These are phyloP conservation scores for Brachionus rotundiformis DNA, from an alignment of 1,140 invertebrate genomes.

Conservation along the genomic window DNA sequence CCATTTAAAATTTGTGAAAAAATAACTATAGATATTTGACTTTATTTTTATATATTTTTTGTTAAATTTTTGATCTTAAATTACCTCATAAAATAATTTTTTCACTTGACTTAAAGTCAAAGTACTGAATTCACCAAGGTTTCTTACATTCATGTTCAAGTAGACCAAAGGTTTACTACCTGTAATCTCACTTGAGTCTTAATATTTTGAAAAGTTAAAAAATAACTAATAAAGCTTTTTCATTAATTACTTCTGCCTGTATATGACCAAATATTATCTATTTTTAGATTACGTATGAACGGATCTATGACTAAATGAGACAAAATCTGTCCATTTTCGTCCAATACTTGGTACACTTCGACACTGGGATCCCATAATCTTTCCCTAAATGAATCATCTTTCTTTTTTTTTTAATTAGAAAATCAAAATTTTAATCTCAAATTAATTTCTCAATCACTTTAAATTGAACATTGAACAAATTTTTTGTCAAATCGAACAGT, in stretches of 20 bases:
- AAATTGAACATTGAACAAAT: conserved; percentile 80
- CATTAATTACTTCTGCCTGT: conserved; percentile 16
- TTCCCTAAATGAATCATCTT: conserved; percentile 14
- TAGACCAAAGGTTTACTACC: conserved; percentile 32
- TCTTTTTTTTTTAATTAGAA: too few species aligned
- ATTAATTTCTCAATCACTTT: conserved; percentile 60
- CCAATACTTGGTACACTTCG: neutral
- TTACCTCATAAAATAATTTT: conserved; percentile 32
- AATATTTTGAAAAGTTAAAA: neutral
- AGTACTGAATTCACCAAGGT: neutral
- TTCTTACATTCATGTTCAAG: conserved; percentile 39
- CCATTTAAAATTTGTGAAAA: neutral
- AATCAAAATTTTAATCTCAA: neutral
- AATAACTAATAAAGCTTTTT: neutral
- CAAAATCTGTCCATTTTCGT: conserved; percentile 23
- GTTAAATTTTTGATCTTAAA: neutral
- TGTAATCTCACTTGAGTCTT: neutral
- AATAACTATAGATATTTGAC: too few species aligned
- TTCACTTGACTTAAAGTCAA: conserved; percentile 26
- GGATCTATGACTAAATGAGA: conserved; percentile 18
- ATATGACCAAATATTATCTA: conserved; percentile 49
- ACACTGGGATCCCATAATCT: conserved; percentile 17
- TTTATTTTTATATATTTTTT: neutral
- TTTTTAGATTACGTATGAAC: conserved; percentile 11
- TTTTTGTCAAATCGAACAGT: conserved; percentile 74